Percentiles rank a stretch among this genome's conserved stretches.
Conservation (phyloP, 1,140 invertebrate genomes). For the Conopomorpha cramerella region DNA sequence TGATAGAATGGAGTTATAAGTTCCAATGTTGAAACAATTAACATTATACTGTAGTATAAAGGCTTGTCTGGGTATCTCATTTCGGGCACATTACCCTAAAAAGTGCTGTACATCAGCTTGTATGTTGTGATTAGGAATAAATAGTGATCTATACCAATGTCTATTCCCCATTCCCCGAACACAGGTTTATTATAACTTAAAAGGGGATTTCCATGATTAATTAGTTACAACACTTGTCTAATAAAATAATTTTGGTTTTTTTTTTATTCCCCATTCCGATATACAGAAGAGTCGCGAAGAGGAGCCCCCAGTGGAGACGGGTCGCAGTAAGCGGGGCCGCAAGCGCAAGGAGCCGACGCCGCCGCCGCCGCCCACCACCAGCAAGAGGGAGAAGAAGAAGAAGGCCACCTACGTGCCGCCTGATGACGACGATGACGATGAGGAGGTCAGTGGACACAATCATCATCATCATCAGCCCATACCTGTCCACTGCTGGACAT, state of each 20-base stretch:
- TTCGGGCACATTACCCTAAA: too few relatives aligned
- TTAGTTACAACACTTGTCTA: not conserved
- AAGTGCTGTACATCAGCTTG: too few relatives aligned
- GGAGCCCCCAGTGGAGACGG: constrained; percentile 14
- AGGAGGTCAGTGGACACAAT: constrained; percentile 21
- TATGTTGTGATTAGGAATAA: too few relatives aligned
- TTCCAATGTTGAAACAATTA: too few relatives aligned
- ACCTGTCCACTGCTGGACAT: not conserved
- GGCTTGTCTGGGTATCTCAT: too few relatives aligned
- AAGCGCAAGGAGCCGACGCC: constrained; percentile 31
- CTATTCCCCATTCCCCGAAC: too few relatives aligned
- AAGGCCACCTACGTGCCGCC: constrained; percentile 10
- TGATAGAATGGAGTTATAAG: too few relatives aligned
- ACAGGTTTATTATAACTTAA: not conserved
- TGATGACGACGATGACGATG: constrained; percentile 29
- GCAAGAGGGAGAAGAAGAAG: constrained; percentile 41
- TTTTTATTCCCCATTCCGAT: too few relatives aligned
- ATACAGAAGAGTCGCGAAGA: constrained; percentile 17
- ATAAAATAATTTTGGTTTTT: too few relatives aligned
- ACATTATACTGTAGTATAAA: too few relatives aligned
- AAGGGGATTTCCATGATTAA: not conserved
- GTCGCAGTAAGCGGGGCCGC: constrained; percentile 23
- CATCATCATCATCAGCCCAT: too few relatives aligned
- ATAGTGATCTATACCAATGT: too few relatives aligned
- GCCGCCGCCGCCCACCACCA: constrained; percentile 21